Evolutionary conservation across 2,888 invertebrate species (phyloP).

Genomic region (Unio pictorum): DNA sequence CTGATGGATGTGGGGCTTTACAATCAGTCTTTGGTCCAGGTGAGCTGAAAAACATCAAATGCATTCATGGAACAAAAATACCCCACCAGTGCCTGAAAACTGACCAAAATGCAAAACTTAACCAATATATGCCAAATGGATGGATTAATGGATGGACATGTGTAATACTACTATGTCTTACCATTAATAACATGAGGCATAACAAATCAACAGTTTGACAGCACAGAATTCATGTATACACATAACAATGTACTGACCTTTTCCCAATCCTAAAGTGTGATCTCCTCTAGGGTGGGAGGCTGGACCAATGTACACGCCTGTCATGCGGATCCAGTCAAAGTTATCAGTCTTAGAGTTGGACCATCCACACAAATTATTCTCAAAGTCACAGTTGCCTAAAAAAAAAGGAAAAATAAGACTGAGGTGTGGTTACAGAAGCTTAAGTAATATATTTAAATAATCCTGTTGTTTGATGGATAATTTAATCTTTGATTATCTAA

Average conservation of each 20-base stretch:
- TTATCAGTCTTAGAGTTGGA: slow-evolving; percentile 44
- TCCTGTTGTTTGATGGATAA: no score
- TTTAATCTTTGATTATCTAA: no score
- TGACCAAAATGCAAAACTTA: no score
- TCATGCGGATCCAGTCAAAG: slow-evolving; percentile 44
- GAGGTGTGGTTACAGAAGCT: no score
- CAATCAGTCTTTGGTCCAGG: no score
- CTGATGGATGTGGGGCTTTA: no score
- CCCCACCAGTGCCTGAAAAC: no score
- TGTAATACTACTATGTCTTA: not conserved
- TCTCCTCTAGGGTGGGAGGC: slow-evolving; percentile 36
- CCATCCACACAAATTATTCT: slow-evolving; percentile 56
- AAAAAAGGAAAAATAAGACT: not conserved
- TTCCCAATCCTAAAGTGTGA: slow-evolving; percentile 42
- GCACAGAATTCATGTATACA: not conserved
- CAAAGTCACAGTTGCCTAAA: slow-evolving; percentile 61
- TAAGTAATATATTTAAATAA: no score
- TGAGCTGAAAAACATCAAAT: no score
- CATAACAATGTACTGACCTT: slow-evolving; percentile 21
- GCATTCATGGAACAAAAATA: no score
- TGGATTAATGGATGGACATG: not conserved
- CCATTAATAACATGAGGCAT: no score
- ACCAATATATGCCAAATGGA: not conserved
- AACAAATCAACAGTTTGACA: no score
- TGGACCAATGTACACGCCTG: slow-evolving; percentile 23